A percentile compares a stretch with the other conserved stretches of the same genome.
Evolutionary conservation across 2,888 invertebrate genomes (phyloP).

Genomic region (Himalopsyche tibetana): DNA sequence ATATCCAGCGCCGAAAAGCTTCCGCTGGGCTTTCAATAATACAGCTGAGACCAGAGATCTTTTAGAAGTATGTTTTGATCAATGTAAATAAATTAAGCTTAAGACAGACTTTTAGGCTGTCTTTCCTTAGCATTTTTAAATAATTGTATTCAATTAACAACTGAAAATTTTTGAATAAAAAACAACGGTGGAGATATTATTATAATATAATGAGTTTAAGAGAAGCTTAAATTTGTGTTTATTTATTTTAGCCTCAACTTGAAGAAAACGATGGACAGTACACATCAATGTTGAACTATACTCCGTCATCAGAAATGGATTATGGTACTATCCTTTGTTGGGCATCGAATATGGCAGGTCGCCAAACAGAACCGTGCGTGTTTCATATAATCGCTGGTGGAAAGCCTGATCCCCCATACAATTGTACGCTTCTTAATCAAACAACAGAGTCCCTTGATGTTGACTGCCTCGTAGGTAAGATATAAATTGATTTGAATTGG

Average conservation of each 20-base stretch:
- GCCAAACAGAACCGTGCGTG: conserved; percentile 84
- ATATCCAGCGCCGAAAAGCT: conserved; percentile 83
- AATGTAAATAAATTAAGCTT: not conserved
- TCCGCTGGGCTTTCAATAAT: conserved; percentile 89
- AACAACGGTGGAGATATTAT: too few relatives aligned
- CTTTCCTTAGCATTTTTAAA: not conserved
- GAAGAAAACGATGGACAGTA: conserved; percentile 69
- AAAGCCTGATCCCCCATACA: conserved; percentile 86
- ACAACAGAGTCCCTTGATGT: conserved; percentile 86
- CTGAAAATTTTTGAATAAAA: not conserved
- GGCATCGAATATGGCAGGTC: conserved; percentile 84
- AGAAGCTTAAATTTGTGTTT: not conserved
- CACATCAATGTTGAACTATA: conserved; percentile 77
- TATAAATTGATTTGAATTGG: not conserved
- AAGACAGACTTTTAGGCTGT: not conserved
- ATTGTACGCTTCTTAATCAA: conserved; percentile 87
- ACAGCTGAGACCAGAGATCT: conserved; percentile 85
- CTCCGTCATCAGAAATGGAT: conserved; percentile 82
- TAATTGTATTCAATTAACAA: not conserved
- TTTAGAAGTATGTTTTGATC: conserved; percentile 71
- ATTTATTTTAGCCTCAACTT: conserved; percentile 64
- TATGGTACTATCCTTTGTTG: conserved; percentile 87
- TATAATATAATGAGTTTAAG: too few relatives aligned
- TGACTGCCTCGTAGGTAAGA: conserved; percentile 80
- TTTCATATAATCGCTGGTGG: conserved; percentile 88